A percentile compares a stretch with the other conserved stretches of the same genome.
Conservation (phyloP, 1,140 invertebrate genomes). For the Bicyclus anynana region DNA sequence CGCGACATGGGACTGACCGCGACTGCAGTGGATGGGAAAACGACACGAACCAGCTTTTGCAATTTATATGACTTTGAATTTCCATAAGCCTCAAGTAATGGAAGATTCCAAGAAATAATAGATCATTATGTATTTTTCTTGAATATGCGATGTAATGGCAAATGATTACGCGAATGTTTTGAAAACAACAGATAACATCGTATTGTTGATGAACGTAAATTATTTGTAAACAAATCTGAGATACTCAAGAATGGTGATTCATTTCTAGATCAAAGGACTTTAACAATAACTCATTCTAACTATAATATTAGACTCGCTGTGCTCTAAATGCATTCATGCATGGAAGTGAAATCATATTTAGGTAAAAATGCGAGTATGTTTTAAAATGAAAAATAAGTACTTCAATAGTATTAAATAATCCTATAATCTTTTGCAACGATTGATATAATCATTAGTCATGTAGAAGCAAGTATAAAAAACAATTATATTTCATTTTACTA, state of each 20-base stretch:
- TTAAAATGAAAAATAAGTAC: no score
- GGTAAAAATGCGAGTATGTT: no score
- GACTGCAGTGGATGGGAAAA: conserved; percentile 36
- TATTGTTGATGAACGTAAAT: not conserved
- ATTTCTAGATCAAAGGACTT: not conserved
- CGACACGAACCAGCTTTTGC: not conserved
- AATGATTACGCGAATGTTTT: not conserved
- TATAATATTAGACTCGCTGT: not conserved
- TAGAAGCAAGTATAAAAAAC: no score
- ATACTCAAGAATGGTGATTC: conserved; percentile 6
- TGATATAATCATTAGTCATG: no score
- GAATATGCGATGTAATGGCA: no score
- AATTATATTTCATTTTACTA: no score
- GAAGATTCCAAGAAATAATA: not conserved
- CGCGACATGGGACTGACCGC: conserved; percentile 44
- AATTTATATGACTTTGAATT: conserved; percentile 4
- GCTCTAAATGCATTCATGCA: no score
- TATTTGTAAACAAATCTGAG: conserved; percentile 14
- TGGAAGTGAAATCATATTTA: no score
- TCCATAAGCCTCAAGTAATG: not conserved
- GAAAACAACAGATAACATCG: not conserved
- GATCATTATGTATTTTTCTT: not conserved
- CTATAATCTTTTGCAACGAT: no score
- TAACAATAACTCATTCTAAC: no score
- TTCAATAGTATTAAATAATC: no score